Evolutionary conservation across 1,140 invertebrate species (phyloP).

Genomic region (Aethina tumida): DNA sequence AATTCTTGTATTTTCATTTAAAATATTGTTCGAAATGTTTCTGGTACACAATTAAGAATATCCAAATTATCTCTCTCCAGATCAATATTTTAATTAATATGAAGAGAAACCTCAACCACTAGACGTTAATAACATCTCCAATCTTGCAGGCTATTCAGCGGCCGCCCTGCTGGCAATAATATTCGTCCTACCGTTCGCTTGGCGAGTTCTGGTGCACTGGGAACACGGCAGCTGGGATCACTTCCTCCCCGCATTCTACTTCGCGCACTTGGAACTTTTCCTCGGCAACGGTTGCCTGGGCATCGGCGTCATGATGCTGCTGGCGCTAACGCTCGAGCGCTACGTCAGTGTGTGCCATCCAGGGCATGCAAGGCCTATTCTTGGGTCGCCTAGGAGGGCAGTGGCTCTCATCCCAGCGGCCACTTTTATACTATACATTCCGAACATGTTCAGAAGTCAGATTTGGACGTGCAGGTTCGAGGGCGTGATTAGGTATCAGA

Average conservation of each 20-base stretch:
- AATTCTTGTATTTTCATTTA: neutral
- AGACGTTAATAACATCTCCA: slow-evolving; percentile 5
- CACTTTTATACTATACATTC: slow-evolving; percentile 55
- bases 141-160: slow-evolving; percentile 55
- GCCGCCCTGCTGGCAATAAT: slow-evolving; percentile 59
- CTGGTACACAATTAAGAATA: neutral
- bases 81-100: neutral
- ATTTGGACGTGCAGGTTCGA: slow-evolving; percentile 45
- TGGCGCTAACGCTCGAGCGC: slow-evolving; percentile 67
- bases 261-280: slow-evolving; percentile 63
- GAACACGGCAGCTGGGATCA: slow-evolving; percentile 53
- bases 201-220: slow-evolving; percentile 55
- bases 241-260: slow-evolving; percentile 57
- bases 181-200: slow-evolving; percentile 60
- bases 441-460: slow-evolving; percentile 51
- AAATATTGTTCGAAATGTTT: neutral
- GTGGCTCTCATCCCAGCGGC: slow-evolving; percentile 49
- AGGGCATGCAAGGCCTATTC: slow-evolving; percentile 47
- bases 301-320: slow-evolving; percentile 66
- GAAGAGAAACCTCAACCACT: neutral
- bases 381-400: slow-evolving; percentile 48
- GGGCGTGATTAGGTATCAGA: slow-evolving; percentile 44
- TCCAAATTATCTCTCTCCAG: neutral
- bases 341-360: slow-evolving; percentile 76
- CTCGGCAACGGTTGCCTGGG: slow-evolving; percentile 64